Evolutionary conservation across 2,888 invertebrate genomes (phyloP), one percentile per base, ranked within the genome.

Genomic region (Acronicta aceris): DNA sequence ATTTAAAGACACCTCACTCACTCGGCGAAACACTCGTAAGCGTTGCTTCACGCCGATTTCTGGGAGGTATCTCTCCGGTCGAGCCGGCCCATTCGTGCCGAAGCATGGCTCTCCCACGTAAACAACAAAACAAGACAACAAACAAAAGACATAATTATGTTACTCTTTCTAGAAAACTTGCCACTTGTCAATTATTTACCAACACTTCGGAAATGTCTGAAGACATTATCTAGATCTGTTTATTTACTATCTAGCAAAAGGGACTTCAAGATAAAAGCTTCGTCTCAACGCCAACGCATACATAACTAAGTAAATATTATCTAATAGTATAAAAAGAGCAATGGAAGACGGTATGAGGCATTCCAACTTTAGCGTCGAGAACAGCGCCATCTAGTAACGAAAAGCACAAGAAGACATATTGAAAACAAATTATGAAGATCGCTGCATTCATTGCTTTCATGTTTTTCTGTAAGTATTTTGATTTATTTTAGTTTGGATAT

Each of bases 391-490:
- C 17, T 36, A 2, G 7, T 41, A 6, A 30, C 10, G 5, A 17
- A 17, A 4, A 4, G 2, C 25, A 8, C 0, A 51, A 12, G 15
- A 49, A 5, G 4, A 4, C n/a, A 36, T 33, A 48, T 5, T 5
- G 5, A 46, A 5, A 25, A 5, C 2, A 38, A 33, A 57, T 50
- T 30, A 38, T 57, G 25, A 57, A 50, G 8, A 38, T 57, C 7
- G 38, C 57, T 0, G 57, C 16, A 2, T 1, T 57, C 4, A 4
- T 57, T 9, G 43, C 57, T 0, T 10, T 57, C 8, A 33, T 57
- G 49, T 50, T 36, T 38, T 16, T 57, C 16, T 38, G 57, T 57
- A 27, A 50, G 50, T 50, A 15, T 25, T 46, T 17, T 17, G 38
- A 61, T 5, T 36, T 27, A 5, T 27, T 7, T 3, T 21, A 21